phyloP scores from a whole-genome alignment of 2,888 invertebrate species.

The Trimorus sp. region DNA sequence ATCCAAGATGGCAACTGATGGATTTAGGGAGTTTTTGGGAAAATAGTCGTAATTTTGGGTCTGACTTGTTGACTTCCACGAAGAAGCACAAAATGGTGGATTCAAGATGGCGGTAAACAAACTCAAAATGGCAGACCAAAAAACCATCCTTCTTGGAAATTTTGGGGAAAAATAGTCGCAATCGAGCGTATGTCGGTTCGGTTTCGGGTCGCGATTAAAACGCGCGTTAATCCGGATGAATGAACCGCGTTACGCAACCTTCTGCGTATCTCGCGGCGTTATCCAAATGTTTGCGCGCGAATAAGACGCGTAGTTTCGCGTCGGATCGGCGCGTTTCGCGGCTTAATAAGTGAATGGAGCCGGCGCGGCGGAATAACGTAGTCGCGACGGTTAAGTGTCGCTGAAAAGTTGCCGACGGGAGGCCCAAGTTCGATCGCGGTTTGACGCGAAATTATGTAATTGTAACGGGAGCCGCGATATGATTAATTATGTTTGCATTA shows the following conservation, averaged over 20 bases:
- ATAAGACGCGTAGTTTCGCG: slow-evolving; percentile 11
- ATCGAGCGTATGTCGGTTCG: too few species aligned
- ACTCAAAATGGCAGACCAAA: too few species aligned
- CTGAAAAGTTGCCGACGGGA: neutral
- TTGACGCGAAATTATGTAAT: slow-evolving; percentile 41
- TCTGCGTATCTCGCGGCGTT: slow-evolving; percentile 25
- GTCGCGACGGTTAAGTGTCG: slow-evolving; percentile 27
- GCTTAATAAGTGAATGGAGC: slow-evolving; percentile 26
- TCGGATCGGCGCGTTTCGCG: slow-evolving; percentile 33
- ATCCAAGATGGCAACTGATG: too few species aligned
- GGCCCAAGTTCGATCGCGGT: slow-evolving; percentile 4
- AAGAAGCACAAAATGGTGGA: too few species aligned
- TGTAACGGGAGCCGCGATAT: slow-evolving; percentile 22
- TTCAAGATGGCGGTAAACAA: too few species aligned
- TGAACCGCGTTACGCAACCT: slow-evolving; percentile 46
- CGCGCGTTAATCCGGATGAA: slow-evolving; percentile 41
- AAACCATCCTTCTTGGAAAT: too few species aligned
- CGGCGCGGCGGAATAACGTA: slow-evolving; percentile 23
- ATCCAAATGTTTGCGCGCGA: slow-evolving; percentile 39
- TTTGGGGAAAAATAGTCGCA: too few species aligned
- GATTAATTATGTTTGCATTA: slow-evolving; percentile 51
- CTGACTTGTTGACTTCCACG: too few species aligned
- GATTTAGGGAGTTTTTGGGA: too few species aligned
- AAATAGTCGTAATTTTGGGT: too few species aligned
- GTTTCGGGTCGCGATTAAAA: neutral